Percentiles rank a stretch among this genome's conserved stretches.
phyloP scores from a whole-genome alignment of 1,140 invertebrate genomes.

The Cyphomyrmex costatus region DNA sequence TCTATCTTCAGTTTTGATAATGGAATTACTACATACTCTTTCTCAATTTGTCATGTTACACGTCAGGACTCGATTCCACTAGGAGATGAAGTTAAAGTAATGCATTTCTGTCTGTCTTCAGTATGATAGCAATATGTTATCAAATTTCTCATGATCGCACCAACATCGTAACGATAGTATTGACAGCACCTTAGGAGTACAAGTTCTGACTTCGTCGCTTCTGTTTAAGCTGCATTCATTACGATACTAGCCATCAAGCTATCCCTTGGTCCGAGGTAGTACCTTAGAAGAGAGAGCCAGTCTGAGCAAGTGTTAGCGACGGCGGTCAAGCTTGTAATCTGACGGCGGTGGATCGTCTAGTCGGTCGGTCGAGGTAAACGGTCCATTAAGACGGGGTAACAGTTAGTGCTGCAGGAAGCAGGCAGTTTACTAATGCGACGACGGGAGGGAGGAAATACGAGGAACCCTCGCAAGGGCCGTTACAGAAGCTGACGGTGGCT shows the following conservation, averaged over 20 bases:
- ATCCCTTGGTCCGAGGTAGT: constrained; percentile 18
- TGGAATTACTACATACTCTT: background rate
- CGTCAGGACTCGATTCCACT: background rate
- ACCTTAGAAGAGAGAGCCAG: constrained; percentile 34
- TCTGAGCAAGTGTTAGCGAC: constrained; percentile 69
- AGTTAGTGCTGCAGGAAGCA: constrained; percentile 76
- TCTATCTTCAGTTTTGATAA: background rate
- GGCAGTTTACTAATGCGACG: constrained; percentile 73
- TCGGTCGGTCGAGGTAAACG: constrained; percentile 73
- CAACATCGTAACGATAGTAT: background rate
- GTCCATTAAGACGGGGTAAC: constrained; percentile 76
- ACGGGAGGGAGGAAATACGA: background rate
- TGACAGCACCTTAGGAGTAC: background rate
- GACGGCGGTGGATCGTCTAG: constrained; percentile 72
- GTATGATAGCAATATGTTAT: background rate
- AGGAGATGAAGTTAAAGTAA: background rate
- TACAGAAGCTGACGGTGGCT: constrained; percentile 35
- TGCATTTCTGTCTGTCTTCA: background rate
- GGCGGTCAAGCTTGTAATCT: constrained; percentile 78
- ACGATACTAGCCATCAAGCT: constrained; percentile 67
- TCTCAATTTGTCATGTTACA: background rate
- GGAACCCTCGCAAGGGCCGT: constrained; percentile 58
- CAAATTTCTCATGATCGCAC: background rate
- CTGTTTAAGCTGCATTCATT: constrained; percentile 70
- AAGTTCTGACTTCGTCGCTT: constrained; percentile 29